These are phyloP conservation scores for Stenoptilia bipunctidactyla DNA, from an alignment of 2,888 invertebrate genomes.

Conservation along the genomic window DNA sequence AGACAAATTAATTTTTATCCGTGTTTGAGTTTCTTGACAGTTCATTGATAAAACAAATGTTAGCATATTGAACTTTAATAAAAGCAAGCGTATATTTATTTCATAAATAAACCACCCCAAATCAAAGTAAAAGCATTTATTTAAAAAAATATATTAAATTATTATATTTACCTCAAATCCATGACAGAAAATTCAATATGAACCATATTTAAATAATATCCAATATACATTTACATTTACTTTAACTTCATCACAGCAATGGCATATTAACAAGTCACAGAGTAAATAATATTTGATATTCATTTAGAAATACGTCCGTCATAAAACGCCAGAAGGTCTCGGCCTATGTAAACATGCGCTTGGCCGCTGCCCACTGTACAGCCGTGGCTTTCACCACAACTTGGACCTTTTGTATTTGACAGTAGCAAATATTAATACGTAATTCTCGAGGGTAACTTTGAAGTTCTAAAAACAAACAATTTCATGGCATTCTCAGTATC, in stretches of 20 bases:
- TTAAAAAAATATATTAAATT: too few relatives aligned
- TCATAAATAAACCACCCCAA: too few relatives aligned
- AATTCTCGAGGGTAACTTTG: conserved; percentile 40
- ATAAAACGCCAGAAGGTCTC: conserved; percentile 41
- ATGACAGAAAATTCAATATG: too few relatives aligned
- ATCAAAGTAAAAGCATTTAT: too few relatives aligned
- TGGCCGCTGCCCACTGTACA: conserved; percentile 37
- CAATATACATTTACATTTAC: too few relatives aligned
- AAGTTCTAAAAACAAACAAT: conserved; percentile 40
- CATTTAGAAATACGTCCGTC: conserved; percentile 39
- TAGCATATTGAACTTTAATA: too few relatives aligned
- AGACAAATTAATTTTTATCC: too few relatives aligned
- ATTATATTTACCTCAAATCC: too few relatives aligned
- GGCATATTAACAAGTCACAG: conserved; percentile 57
- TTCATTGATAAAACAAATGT: too few relatives aligned
- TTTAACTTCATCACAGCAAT: conserved; percentile 6
- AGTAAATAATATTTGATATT: conserved; percentile 53
- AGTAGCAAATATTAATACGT: conserved; percentile 64
- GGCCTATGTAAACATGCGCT: conserved; percentile 55
- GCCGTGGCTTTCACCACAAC: conserved; percentile 43
- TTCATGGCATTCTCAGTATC: conserved; percentile 26
- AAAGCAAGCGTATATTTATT: too few relatives aligned
- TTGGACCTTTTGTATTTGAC: conserved; percentile 43
- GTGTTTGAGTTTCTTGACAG: too few relatives aligned
- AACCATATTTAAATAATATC: too few relatives aligned